phyloP scores from a whole-genome alignment of 2,888 invertebrate genomes.

The Drosophila ustulata region DNA sequence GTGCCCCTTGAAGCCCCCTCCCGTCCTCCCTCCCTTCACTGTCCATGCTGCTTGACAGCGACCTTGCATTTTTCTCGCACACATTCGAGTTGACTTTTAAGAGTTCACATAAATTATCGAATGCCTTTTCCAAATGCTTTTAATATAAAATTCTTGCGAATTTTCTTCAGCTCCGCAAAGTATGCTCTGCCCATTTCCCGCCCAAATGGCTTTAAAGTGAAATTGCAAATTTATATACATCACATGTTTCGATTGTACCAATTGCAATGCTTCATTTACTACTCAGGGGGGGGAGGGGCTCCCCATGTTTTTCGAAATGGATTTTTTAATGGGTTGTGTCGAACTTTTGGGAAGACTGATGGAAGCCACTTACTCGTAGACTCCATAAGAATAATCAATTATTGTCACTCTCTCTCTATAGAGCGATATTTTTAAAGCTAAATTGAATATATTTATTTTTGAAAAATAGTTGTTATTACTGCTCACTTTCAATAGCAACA shows the following conservation, averaged over 20 bases:
- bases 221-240: conserved; percentile 2
- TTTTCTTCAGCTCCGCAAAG: background rate
- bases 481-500: no score
- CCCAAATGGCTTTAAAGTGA: background rate
- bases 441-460: no score
- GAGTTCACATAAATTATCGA: conserved; percentile 6
- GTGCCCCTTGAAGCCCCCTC: conserved; percentile 11
- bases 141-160: background rate
- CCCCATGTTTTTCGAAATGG: background rate
- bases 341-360: background rate
- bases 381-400: background rate
- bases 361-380: background rate
- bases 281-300: background rate
- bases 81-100: conserved; percentile 18
- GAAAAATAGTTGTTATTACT: no score
- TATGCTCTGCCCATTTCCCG: background rate
- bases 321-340: background rate
- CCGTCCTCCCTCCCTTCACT: background rate
- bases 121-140: background rate
- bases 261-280: conserved; percentile 6
- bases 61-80: conserved; percentile 23
- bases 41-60: conserved; percentile 24
- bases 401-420: background rate
- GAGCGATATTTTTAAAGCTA: background rate
- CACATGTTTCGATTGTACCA: background rate